Evolutionary conservation across 2,888 invertebrate species (phyloP), one percentile per base, ranked within the genome.

Genomic region (Chrysodeixis includens): DNA sequence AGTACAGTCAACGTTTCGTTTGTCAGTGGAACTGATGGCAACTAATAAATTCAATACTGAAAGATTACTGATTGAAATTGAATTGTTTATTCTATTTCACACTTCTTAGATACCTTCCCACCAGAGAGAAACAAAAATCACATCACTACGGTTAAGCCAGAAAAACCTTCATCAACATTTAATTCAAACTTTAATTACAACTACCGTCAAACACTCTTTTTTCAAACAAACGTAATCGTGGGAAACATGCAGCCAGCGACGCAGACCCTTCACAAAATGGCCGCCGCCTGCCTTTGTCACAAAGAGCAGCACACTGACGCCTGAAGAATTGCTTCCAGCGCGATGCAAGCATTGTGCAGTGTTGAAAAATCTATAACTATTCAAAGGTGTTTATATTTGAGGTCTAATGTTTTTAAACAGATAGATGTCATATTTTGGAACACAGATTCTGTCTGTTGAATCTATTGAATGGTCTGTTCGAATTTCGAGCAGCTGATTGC

Each of bases 291-390:
- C 77, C 74, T 86, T 83, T 85, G 77, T 83, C 83, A 84, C 85
- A 88, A 86, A 78, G 79, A 71, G 67, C 65, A 74, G 73, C 67
- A 75, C 77, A 76, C 78, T 79, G 81, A 83, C 84, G 84, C 78
- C 81, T 84, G 81, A 83, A 80, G 82, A 85, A 83, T 81, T 81
- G 84, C 83, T 73, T 66, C 55, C 58, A 56, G 79, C 26, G 65
- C 80, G 66, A 69, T 56, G 71, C 76, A 76, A 66, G 66, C 72
- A 79, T 81, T 79, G 75, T 81, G 79, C 72, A 54, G 58, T 71
- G 74, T 78, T 76, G 62, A 77, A 76, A n/a, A 74, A 78, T 70
- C 61, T 60, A 54, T 30, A 59, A 66, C 59, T 65, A 65, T 76
- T 69, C 65, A 70, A 73, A 72, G 56, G 68, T 52, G 26, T 26